Percentiles rank a stretch among this genome's conserved stretches.
Conservation (phyloP, 1,140 invertebrate species). For the Ridgeia piscesae region DNA sequence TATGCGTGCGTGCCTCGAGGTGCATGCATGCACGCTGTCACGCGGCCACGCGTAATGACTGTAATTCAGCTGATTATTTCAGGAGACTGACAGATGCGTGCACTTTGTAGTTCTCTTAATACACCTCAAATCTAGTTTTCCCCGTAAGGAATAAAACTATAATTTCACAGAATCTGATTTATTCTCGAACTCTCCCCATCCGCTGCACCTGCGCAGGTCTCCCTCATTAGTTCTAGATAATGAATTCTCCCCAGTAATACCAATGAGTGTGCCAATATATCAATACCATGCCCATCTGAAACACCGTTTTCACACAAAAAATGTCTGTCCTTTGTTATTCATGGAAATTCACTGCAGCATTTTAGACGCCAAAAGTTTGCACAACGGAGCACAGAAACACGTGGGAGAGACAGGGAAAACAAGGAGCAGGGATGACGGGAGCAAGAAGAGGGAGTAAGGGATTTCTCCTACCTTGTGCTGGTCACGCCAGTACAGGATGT, state of each 20-base stretch:
- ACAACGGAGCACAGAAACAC: too few species aligned
- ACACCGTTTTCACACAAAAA: neutral
- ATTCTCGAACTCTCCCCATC: neutral
- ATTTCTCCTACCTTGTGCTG: slow-evolving; percentile 72
- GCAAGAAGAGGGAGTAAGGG: neutral
- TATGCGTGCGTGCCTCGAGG: neutral
- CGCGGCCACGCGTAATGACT: neutral
- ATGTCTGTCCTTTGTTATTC: neutral
- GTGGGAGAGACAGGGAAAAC: too few species aligned
- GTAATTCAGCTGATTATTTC: neutral
- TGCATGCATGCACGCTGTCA: neutral
- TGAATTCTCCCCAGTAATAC: neutral
- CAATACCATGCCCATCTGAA: neutral
- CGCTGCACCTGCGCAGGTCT: neutral
- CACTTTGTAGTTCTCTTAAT: neutral
- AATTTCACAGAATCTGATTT: neutral
- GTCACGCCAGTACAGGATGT: slow-evolving; percentile 89
- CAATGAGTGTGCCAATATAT: too few species aligned
- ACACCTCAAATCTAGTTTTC: neutral
- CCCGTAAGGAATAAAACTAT: too few species aligned
- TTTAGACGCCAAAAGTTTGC: too few species aligned
- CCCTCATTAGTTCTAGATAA: neutral
- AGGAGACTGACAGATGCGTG: neutral
- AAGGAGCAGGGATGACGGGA: too few species aligned
- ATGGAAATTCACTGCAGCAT: too few species aligned